These are phyloP conservation scores for Drosophila varians DNA, from an alignment of 1,140 invertebrate species.

Conservation along the genomic window DNA sequence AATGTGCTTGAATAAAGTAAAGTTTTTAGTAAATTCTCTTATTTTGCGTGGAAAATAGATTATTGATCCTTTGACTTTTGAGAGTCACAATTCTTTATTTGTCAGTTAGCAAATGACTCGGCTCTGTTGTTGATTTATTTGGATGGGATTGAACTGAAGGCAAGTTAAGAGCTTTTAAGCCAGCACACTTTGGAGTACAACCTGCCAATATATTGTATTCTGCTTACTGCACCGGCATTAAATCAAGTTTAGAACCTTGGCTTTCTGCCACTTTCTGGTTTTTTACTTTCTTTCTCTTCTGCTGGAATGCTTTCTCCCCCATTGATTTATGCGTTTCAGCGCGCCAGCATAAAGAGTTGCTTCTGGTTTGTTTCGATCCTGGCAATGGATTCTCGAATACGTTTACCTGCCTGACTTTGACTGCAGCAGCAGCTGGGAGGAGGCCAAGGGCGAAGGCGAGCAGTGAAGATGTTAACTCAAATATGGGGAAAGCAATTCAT, in stretches of 20 bases:
- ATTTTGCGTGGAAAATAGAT: not conserved
- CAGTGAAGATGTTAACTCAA: conserved; percentile 43
- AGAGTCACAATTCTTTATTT: conserved; percentile 26
- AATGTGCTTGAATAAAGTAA: conserved; percentile 60
- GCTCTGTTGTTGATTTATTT: conserved; percentile 43
- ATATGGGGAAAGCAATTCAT: conserved; percentile 46
- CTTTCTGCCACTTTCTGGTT: conserved; percentile 42
- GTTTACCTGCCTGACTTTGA: not conserved
- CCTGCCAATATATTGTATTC: conserved; percentile 60
- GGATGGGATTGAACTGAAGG: conserved; percentile 49
- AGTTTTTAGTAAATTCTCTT: conserved; percentile 15
- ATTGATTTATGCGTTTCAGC: conserved; percentile 62
- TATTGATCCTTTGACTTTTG: not conserved
- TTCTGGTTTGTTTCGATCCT: not conserved
- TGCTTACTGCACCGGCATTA: conserved; percentile 51
- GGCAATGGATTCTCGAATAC: conserved; percentile 28
- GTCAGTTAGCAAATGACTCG: conserved; percentile 35
- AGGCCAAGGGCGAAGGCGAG: conserved; percentile 25
- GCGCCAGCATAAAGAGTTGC: conserved; percentile 55
- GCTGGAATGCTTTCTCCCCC: conserved; percentile 19
- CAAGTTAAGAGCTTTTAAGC: conserved; percentile 55
- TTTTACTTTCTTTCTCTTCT: conserved; percentile 10
- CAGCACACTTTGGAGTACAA: conserved; percentile 51
- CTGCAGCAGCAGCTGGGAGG: conserved; percentile 20
- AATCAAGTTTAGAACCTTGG: conserved; percentile 62